phyloP scores from a whole-genome alignment of 2,888 invertebrate genomes.

The Leucoptera coffeella region DNA sequence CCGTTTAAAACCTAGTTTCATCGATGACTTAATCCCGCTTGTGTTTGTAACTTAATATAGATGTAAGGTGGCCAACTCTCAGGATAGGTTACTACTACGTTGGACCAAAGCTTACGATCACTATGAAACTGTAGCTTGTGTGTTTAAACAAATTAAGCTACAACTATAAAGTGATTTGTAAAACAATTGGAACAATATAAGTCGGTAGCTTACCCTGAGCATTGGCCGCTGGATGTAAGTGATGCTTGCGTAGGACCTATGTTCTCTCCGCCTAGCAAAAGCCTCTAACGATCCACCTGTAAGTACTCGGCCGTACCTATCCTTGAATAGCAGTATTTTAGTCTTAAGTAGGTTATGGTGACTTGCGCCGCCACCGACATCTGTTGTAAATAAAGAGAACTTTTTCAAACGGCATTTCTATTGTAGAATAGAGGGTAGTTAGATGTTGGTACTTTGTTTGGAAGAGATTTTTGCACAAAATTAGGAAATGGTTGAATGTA shows the following conservation, averaged over 20 bases:
- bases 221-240: too few species aligned
- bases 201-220: conserved; percentile 7
- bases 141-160: conserved; percentile 5
- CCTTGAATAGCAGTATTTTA: conserved; percentile 42
- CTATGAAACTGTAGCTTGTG: conserved; percentile 3
- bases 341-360: conserved; percentile 39
- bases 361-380: background rate
- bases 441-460: too few species aligned
- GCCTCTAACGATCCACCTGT: conserved; percentile 32
- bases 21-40: too few species aligned
- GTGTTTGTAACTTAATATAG: too few species aligned
- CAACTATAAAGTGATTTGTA: background rate
- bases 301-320: conserved; percentile 31
- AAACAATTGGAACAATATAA: conserved; percentile 3
- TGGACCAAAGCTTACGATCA: too few species aligned
- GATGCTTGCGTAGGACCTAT: too few species aligned
- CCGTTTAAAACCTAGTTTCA: too few species aligned
- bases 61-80: too few species aligned
- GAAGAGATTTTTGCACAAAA: background rate
- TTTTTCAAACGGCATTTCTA: too few species aligned
- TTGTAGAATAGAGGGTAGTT: too few species aligned
- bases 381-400: background rate
- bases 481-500: background rate
- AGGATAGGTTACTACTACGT: too few species aligned
- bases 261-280: conserved; percentile 24